Conservation (phyloP, 2,888 invertebrate genomes). For the Morpho achilles region DNA sequence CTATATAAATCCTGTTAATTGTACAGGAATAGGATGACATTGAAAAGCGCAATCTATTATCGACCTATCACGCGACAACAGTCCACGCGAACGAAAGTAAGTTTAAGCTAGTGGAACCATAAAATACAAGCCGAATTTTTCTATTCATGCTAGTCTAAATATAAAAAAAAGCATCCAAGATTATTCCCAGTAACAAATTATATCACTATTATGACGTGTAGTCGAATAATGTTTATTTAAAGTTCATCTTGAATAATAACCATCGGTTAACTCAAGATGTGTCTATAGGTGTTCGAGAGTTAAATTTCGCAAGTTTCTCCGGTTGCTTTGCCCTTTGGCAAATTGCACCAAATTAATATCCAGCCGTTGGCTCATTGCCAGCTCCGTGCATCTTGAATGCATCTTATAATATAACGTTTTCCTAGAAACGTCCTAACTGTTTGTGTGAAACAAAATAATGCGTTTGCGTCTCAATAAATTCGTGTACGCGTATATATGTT, state of each 20-base stretch:
- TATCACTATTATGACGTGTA: no score
- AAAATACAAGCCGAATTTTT: no score
- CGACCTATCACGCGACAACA: no score
- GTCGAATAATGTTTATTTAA: no score
- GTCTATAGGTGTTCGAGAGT: constrained; percentile 13
- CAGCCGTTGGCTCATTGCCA: constrained; percentile 13
- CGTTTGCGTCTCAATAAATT: constrained; percentile 20
- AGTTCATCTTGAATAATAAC: constrained; percentile 1
- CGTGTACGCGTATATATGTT: constrained; percentile 6
- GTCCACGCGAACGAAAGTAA: no score
- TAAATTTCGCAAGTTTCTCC: constrained; percentile 7
- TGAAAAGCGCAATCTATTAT: no score
- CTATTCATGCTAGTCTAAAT: no score
- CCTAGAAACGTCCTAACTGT: constrained; percentile 19
- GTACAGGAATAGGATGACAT: no score
- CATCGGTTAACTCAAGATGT: constrained; percentile 7
- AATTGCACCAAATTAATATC: constrained; percentile 15
- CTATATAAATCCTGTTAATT: no score
- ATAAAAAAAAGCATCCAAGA: constrained; percentile 1
- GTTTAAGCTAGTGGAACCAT: no score
- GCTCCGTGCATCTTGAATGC: constrained; percentile 13
- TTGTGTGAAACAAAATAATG: constrained; percentile 6
- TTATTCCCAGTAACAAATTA: neutral
- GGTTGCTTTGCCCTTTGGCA: constrained; percentile 10
- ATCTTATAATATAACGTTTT: constrained; percentile 16